These are phyloP conservation scores for Macrophya annulata DNA, from an alignment of 2,888 invertebrate genomes.

Conservation along the genomic window DNA sequence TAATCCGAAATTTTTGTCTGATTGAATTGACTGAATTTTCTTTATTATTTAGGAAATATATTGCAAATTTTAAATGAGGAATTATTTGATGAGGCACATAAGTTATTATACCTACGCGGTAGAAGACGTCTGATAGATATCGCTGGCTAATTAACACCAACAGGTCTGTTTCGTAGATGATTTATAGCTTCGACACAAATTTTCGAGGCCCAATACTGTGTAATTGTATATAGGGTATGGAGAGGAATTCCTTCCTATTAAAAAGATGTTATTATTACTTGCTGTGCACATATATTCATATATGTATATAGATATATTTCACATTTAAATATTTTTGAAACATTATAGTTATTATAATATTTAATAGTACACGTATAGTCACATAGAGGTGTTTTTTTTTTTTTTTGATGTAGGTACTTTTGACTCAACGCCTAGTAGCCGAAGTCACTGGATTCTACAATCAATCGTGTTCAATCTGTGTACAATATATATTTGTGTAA, in stretches of 20 bases:
- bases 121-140: too few relatives aligned
- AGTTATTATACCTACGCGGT: too few relatives aligned
- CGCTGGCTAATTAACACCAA: too few relatives aligned
- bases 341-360: constrained; percentile 58
- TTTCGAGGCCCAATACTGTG: too few relatives aligned
- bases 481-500: constrained; percentile 36
- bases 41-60: too few relatives aligned
- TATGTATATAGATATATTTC: constrained; percentile 57
- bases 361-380: constrained; percentile 53
- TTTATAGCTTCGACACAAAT: too few relatives aligned
- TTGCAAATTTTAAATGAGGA: too few relatives aligned
- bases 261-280: constrained; percentile 36
- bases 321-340: constrained; percentile 54
- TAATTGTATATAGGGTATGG: background rate
- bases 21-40: too few relatives aligned
- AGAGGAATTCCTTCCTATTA: constrained; percentile 21
- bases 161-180: too few relatives aligned
- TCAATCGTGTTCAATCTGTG: constrained; percentile 60
- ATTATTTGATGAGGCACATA: too few relatives aligned
- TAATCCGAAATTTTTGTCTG: too few relatives aligned
- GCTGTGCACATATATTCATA: constrained; percentile 42
- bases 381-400: constrained; percentile 58
- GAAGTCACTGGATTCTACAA: constrained; percentile 61
- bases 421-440: constrained; percentile 73
- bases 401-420: constrained; percentile 71